Base-by-base conservation (phyloP, 1,140 invertebrate genomes). In the Forficula auricularia region DNA sequence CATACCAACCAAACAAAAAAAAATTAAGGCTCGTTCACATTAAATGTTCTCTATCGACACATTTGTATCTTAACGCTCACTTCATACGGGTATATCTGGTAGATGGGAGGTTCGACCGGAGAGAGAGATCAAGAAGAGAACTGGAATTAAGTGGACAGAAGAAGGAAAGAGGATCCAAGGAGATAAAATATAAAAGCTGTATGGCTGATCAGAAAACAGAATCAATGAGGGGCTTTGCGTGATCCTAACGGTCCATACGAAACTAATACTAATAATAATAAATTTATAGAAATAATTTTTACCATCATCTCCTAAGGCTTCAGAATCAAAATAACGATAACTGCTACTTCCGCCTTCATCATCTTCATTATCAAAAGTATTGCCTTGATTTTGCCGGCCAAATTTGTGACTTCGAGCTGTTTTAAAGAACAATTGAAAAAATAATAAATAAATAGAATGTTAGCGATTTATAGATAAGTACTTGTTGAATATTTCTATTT, bases 401-500 rank as follows among this genome's bases (percentile, higher is more conserved):
- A 80, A 87, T 54, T 84, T 84, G 54, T 85, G 81, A 45, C 67
- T 77, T 42, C 79, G 75, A 44, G 80, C 77, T 80, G 54, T 47
- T 64, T 58, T 53, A 49, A 55, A 47, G 46, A 52, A 47, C 38
- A n/a, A 47, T 20, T 40, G 34, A 20, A 2, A 40, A 2, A 30
- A 30, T 10, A 9, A 27, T 12, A 12, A 40, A 40, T 12, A 19
- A 8, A 40, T 3, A 22, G 1, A 14, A 30, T 9, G 10, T 22
- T 8, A 13, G n/a, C 12, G 7, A 14, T 30, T 3, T 14, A 12
- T 9, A 40, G 27, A 15, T 13, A 3, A n/a, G 12, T 13, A 6
- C 13, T 40, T 14, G 10, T 12, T n/a, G 14, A 22, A 22, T 10
- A 31, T 40, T 13, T 8, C 19, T 2, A 27, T 18, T 19, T 31